Evolutionary conservation across 2,888 invertebrate genomes (phyloP), one percentile per base, ranked within the genome.

Genomic region (Orthosia gothica): DNA sequence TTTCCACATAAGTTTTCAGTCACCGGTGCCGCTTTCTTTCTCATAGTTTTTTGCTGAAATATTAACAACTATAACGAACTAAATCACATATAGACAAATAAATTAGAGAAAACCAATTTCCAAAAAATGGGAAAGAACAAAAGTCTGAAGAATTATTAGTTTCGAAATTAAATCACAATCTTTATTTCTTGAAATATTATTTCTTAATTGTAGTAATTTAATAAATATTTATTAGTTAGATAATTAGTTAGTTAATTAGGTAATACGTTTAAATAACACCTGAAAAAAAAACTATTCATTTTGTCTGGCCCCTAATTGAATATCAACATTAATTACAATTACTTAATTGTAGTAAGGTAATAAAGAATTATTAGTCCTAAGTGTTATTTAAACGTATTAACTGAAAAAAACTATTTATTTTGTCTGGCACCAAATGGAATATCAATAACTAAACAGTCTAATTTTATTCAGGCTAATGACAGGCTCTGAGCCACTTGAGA

Each of bases 401-500:
- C 15, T 49, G 49, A 15, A 57, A 5, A 49, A 50, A 11, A 9
- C 40, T n/a, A 32, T 62, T 32, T 62, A 49, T 50, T n/a, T 20
- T 0, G 59, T 18, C 16, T 45, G 15, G 59, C 15, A 18, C 16
- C 15, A 32, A 58, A 59, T 47, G 1, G 2, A n/a, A 61, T 23
- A 73, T 55, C 49, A 49, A 73, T 55, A 23, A 23, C 13, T 32
- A 23, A 73, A 32, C 32, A 47, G 20, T 47, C 52, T 23, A 52
- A 20, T 16, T 50, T 15, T 32, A 73, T 52, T 61, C 32, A 61
- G 59, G 45, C 13, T 40, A 54, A 54, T 32, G 45, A 72, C 26
- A 55, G 54, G 49, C 71, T 18, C 15, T 70, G 32, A 23, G 23
- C 57, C 13, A 49, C 13, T 59, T 59, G 7, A 40, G 40, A 16